phyloP scores from a whole-genome alignment of 2,888 invertebrate species.

The Liopterus haemorrhoidalis region DNA sequence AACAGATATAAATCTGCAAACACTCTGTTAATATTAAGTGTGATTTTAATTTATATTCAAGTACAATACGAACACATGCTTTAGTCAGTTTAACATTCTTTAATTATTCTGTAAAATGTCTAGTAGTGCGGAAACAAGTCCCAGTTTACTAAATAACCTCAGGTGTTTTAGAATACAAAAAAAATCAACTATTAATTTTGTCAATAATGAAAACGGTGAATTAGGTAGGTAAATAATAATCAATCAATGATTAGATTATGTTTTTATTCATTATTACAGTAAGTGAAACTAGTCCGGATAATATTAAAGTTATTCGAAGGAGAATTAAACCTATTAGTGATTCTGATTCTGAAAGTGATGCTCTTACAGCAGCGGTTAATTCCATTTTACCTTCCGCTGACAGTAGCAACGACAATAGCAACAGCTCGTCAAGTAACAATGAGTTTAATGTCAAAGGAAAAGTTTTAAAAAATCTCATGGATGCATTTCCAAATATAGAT shows the following conservation, averaged over 20 bases:
- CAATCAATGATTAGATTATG: not conserved
- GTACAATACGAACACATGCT: too few species aligned
- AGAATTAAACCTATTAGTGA: slow-evolving; percentile 41
- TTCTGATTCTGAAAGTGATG: slow-evolving; percentile 51
- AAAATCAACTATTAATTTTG: slow-evolving; percentile 43
- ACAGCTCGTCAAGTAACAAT: slow-evolving; percentile 18
- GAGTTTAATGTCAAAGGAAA: slow-evolving; percentile 49
- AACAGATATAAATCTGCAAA: too few species aligned
- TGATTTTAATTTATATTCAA: too few species aligned
- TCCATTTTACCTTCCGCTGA: slow-evolving; percentile 12
- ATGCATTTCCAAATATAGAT: slow-evolving; percentile 57
- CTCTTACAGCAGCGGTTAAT: slow-evolving; percentile 21
- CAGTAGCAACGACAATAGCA: slow-evolving; percentile 17
- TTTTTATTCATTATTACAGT: slow-evolving; percentile 28
- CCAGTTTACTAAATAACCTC: slow-evolving; percentile 57
- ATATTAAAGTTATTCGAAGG: slow-evolving; percentile 19
- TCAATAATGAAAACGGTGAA: slow-evolving; percentile 9
- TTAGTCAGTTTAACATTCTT: too few species aligned
- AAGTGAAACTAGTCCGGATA: slow-evolving; percentile 27
- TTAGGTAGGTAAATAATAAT: not conserved
- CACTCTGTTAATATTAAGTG: too few species aligned
- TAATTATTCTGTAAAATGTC: too few species aligned
- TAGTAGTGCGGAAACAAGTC: slow-evolving; percentile 45
- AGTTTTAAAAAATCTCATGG: slow-evolving; percentile 56
- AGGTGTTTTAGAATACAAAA: slow-evolving; percentile 65